Conservation (phyloP, 1,140 invertebrate species). For the Drosophila nebulosa region DNA sequence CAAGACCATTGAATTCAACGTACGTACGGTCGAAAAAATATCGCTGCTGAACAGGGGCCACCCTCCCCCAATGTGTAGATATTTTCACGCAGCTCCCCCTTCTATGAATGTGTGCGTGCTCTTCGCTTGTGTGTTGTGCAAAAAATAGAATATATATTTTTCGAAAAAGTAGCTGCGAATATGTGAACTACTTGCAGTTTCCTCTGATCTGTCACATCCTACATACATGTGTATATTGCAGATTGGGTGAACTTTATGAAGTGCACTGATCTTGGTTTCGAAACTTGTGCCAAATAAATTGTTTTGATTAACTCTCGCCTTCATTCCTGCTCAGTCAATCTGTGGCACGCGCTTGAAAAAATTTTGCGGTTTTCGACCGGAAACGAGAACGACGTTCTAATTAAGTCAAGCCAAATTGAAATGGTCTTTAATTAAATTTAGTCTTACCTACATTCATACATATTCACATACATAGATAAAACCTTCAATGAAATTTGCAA, state of each 20-base stretch:
- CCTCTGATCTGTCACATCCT: background rate
- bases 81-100: slow-evolving; percentile 19
- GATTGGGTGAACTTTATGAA: background rate
- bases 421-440: slow-evolving; percentile 63
- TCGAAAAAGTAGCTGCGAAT: background rate
- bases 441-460: background rate
- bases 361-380: slow-evolving; percentile 34
- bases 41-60: background rate
- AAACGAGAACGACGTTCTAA: slow-evolving; percentile 77
- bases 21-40: background rate
- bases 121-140: slow-evolving; percentile 51
- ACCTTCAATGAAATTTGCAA: background rate
- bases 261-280: background rate
- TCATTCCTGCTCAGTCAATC: slow-evolving; percentile 18
- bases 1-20: slow-evolving; percentile 8
- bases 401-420: slow-evolving; percentile 63
- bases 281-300: slow-evolving; percentile 2
- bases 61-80: background rate
- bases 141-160: slow-evolving; percentile 60
- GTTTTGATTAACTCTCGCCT: slow-evolving; percentile 8
- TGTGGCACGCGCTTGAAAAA: slow-evolving; percentile 54
- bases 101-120: slow-evolving; percentile 21
- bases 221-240: no score
- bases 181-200: slow-evolving; percentile 43
- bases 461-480: background rate